Percentiles rank a stretch among this genome's conserved stretches.
Evolutionary conservation across 2,888 invertebrate genomes (phyloP).

Genomic region (Crepidodera aurea): DNA sequence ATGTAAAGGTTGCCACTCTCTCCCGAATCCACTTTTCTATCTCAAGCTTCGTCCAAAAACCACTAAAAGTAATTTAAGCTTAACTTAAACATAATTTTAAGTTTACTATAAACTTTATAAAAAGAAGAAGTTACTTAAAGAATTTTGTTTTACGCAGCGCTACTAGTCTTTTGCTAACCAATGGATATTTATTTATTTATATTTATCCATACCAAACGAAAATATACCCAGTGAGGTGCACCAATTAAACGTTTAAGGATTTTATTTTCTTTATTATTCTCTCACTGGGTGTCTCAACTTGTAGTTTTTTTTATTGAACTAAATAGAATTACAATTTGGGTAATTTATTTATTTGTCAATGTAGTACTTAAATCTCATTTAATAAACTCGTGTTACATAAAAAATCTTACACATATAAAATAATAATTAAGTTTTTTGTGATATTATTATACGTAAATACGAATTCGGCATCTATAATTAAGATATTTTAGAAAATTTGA

Average conservation of each 20-base stretch:
- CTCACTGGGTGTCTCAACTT: background rate
- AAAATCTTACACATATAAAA: constrained; percentile 4
- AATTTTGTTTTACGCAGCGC: background rate
- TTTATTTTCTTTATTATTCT: background rate
- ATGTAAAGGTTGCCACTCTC: constrained; percentile 10
- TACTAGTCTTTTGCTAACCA: background rate
- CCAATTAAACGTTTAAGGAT: background rate
- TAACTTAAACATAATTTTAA: background rate
- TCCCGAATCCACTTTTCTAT: background rate
- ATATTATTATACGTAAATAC: constrained; percentile 6
- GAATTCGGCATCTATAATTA: background rate
- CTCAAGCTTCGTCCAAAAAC: constrained; percentile 4
- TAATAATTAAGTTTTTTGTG: constrained; percentile 7
- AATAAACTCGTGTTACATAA: too few species aligned
- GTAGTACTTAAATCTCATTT: too few species aligned
- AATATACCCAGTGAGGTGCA: background rate
- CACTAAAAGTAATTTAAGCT: background rate
- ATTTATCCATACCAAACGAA: background rate
- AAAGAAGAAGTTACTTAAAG: background rate
- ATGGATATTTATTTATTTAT: background rate
- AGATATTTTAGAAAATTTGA: background rate
- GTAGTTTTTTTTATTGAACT: too few species aligned
- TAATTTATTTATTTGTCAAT: too few species aligned
- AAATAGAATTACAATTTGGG: too few species aligned
- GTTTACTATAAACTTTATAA: constrained; percentile 5